phyloP scores from a whole-genome alignment of 2,888 invertebrate genomes.

The Tinea semifulvella region DNA sequence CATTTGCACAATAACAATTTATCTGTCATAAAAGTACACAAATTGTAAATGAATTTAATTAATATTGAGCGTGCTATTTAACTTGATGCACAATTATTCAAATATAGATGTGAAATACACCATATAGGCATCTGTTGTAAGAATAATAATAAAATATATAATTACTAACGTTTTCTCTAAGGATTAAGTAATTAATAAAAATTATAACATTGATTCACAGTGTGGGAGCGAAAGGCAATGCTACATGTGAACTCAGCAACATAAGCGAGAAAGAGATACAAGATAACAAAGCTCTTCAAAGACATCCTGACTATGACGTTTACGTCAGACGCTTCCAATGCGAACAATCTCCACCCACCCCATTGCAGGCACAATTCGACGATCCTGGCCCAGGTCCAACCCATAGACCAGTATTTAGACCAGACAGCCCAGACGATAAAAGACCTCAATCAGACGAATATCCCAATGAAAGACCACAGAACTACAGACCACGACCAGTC shows the following conservation, averaged over 20 bases:
- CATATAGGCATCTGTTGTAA: too few relatives aligned
- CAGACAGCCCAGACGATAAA: conserved; percentile 38
- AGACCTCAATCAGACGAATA: conserved; percentile 21
- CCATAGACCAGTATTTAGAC: conserved; percentile 46
- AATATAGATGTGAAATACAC: too few relatives aligned
- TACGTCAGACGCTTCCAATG: conserved; percentile 48
- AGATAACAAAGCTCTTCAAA: conserved; percentile 34
- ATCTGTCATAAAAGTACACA: too few relatives aligned
- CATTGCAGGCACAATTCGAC: conserved; percentile 37
- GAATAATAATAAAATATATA: too few relatives aligned
- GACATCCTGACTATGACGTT: conserved; percentile 52
- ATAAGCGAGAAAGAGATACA: conserved; percentile 42
- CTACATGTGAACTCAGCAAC: conserved; percentile 50
- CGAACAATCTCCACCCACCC: conserved; percentile 48
- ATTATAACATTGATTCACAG: too few relatives aligned
- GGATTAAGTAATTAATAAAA: too few relatives aligned
- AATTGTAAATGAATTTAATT: too few relatives aligned
- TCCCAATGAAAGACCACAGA: conserved; percentile 29
- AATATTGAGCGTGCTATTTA: too few relatives aligned
- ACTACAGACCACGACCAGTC: conserved; percentile 15
- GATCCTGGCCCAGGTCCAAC: conserved; percentile 30
- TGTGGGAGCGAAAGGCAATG: conserved; percentile 58
- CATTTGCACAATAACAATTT: too few relatives aligned
- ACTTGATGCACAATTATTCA: too few relatives aligned
- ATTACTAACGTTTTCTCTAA: too few relatives aligned